Percentiles rank a stretch among this genome's conserved stretches.
phyloP scores from a whole-genome alignment of 2,888 invertebrate genomes.

The Trichopoda pennipes region DNA sequence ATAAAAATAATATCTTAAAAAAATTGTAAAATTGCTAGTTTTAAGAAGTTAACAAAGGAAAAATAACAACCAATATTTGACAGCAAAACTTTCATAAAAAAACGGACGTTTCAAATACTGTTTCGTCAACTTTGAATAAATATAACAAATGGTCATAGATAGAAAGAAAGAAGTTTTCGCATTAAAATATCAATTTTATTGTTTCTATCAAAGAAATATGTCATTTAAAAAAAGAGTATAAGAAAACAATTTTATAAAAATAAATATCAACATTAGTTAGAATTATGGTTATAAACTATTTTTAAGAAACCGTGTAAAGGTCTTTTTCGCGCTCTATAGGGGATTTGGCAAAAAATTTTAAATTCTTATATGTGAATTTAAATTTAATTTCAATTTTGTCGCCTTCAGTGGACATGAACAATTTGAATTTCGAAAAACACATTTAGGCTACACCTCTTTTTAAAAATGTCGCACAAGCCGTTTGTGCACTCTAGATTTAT shows the following conservation, averaged over 20 bases:
- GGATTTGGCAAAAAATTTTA: neutral
- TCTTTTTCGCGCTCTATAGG: no score
- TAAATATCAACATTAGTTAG: conserved; percentile 37
- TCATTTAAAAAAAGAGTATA: neutral
- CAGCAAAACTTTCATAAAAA: conserved; percentile 7
- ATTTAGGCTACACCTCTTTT: no score
- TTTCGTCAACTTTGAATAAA: conserved; percentile 4
- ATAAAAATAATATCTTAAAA: conserved; percentile 27
- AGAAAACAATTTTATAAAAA: neutral
- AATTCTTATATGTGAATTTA: no score
- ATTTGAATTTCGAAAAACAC: no score
- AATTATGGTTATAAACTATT: conserved; percentile 19
- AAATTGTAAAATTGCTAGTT: conserved; percentile 58
- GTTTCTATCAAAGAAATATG: neutral
- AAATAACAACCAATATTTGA: conserved; percentile 21
- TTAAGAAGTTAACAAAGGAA: conserved; percentile 57
- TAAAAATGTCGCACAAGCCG: no score
- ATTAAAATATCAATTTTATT: conserved; percentile 19
- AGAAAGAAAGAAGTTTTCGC: conserved; percentile 38
- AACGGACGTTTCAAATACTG: conserved; percentile 6
- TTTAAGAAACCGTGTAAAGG: no score
- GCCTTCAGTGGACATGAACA: no score
- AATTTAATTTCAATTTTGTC: no score
- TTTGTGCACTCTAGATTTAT: no score
- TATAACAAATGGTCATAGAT: conserved; percentile 7